phyloP scores from a whole-genome alignment of 2,888 invertebrate genomes.

The Acleris literana region DNA sequence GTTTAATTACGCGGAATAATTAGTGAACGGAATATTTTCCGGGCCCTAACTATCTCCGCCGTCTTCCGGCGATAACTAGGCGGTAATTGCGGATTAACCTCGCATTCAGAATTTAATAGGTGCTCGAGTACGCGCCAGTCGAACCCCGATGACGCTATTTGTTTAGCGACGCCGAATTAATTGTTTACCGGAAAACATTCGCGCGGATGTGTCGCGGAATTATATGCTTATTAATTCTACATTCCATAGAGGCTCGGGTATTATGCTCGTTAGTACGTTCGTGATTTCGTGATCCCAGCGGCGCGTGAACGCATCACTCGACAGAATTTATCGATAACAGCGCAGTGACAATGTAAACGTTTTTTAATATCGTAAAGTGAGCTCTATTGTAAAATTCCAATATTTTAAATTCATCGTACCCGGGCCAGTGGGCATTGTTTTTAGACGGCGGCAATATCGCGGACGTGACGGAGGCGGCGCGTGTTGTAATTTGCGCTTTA shows the following conservation, averaged over 20 bases:
- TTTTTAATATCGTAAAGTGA: conserved; percentile 52
- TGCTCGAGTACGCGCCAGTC: conserved; percentile 62
- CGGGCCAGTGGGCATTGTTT: conserved; percentile 56
- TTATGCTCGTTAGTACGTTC: neutral
- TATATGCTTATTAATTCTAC: conserved; percentile 42
- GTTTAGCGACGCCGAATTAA: conserved; percentile 74
- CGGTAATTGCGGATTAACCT: conserved; percentile 83
- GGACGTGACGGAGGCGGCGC: conserved; percentile 59
- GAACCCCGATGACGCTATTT: conserved; percentile 74
- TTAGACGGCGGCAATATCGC: conserved; percentile 64
- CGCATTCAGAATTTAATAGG: conserved; percentile 81
- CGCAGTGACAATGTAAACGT: conserved; percentile 25
- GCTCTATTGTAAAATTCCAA: conserved; percentile 45
- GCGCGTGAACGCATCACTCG: conserved; percentile 37
- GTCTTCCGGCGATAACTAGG: conserved; percentile 83
- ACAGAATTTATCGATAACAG: conserved; percentile 31
- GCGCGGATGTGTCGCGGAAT: conserved; percentile 41
- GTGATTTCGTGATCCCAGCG: neutral
- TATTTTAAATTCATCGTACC: conserved; percentile 53
- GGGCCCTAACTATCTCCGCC: conserved; percentile 82
- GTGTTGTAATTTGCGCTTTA: conserved; percentile 80
- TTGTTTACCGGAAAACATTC: conserved; percentile 67
- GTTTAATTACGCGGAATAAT: conserved; percentile 85
- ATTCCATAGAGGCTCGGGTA: conserved; percentile 28
- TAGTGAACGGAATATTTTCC: conserved; percentile 84